These are phyloP conservation scores for Calcarius lapponicus DNA, from an alignment of 2,797 vertebrate genomes.

Conservation along the genomic window DNA sequence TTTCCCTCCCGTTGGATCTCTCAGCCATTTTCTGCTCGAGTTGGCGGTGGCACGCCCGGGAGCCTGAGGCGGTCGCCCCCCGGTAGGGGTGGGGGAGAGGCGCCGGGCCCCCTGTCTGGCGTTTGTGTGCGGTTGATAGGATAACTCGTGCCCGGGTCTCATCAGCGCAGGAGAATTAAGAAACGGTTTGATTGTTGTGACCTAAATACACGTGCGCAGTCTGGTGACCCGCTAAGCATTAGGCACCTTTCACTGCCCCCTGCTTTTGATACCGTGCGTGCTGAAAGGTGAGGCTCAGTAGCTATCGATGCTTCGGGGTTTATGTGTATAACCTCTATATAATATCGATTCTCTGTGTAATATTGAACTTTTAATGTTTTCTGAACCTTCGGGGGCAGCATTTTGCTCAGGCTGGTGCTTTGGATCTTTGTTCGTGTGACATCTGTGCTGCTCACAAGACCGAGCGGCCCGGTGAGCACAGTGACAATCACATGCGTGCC, in stretches of 20 bases:
- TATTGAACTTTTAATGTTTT: not conserved
- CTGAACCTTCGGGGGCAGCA: not conserved
- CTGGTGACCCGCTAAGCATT: not conserved
- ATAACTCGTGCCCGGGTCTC: not conserved
- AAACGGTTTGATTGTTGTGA: not conserved
- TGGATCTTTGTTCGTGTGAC: not conserved
- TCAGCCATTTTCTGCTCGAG: not conserved
- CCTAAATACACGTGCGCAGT: not conserved
- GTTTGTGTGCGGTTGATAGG: fast-evolving
- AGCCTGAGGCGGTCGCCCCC: not conserved
- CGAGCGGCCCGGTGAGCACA: not conserved
- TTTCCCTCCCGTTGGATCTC: not conserved
- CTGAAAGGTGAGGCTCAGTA: not conserved
- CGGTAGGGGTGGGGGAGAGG: not conserved
- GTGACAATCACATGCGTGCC: not conserved
- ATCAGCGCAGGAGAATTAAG: fast-evolving
- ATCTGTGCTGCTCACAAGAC: not conserved
- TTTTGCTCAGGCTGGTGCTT: not conserved
- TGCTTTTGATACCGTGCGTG: fast-evolving
- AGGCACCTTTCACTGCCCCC: not conserved
- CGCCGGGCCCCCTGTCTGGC: not conserved
- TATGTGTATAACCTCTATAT: not conserved
- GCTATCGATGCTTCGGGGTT: not conserved
- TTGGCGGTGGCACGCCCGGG: not conserved
- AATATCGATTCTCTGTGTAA: fast-evolving